Evolutionary conservation across 2,113 vertebrate species (phyloP), one percentile per base, ranked within the genome.

Genomic region (Chlamydotis undulata): DNA sequence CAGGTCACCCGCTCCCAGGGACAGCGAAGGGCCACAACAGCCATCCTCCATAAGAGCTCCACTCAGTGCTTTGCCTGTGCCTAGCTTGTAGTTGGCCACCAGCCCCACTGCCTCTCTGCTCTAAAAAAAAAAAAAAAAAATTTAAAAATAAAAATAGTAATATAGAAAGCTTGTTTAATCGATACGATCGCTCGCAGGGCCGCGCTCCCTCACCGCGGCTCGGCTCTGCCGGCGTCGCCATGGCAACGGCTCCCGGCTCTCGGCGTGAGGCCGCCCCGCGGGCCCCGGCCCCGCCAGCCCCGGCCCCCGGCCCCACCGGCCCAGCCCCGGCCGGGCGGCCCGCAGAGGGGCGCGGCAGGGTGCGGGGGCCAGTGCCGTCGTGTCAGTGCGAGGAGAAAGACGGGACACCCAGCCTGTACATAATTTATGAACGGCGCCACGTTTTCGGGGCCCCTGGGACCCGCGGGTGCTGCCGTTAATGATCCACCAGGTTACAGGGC

Each of bases 211-310:
- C 93, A 95, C 90, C 76, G 94, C 87, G 75, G 79, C 96, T 98
- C 91, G 93, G 95, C 97, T 97, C 97, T 95, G 96, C 90, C 94
- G 82, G 78, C 24, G 97, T 98, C 96, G 91, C 98, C 98, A 98
- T 98, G 94, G 97, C 97, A 98, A 98, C 98, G 45, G 91, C 93
- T 96, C 89, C 96, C 78, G 37, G 94, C 95, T 93, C 91, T 92
- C 93, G 94, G 95, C 92, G 67, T 95, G 90, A 88, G 97, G 95
- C 89, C 83, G 61, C 79, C 90, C 97, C 9, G 18, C 41, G 9
- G 53, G 12, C 33, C 14, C 5, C 7, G 19, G 61, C 68, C 76
- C 39, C 1, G 11, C 56, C 21, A 23, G 19, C 41, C 25, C 39
- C 29, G n/a, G 41, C 41, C 19, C 25, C 12, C 4, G 31, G 14